These are phyloP conservation scores for Mimachlamys varia DNA, from an alignment of 2,888 invertebrate genomes.

Conservation along the genomic window DNA sequence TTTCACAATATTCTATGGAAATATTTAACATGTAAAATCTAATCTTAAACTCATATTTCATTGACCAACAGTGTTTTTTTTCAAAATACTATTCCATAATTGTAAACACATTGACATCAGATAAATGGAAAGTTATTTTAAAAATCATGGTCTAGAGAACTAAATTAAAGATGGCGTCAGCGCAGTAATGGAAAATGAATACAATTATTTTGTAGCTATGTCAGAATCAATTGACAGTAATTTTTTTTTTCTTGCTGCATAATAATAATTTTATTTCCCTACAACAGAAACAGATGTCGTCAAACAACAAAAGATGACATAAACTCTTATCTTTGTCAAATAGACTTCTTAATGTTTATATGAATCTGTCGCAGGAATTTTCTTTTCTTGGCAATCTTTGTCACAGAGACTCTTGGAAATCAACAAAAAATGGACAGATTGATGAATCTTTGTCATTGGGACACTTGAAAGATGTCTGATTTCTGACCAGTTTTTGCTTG, in stretches of 20 bases:
- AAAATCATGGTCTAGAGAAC: not conserved
- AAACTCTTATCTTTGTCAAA: not conserved
- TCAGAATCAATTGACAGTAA: not conserved
- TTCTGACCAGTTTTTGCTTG: not conserved
- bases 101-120: not conserved
- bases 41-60: not conserved
- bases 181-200: conserved; percentile 16
- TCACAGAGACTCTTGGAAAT: not conserved
- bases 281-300: not conserved
- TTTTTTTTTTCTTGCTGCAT: not conserved
- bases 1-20: not conserved
- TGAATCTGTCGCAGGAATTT: not conserved
- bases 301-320: not conserved
- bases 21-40: not conserved
- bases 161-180: not conserved
- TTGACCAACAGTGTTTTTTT: not conserved
- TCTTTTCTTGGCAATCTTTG: not conserved
- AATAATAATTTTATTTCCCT: not conserved
- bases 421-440: not conserved
- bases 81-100: not conserved
- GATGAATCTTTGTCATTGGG: not conserved
- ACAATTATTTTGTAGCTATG: not conserved
- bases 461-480: not conserved
- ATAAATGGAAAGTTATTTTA: not conserved
- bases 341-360: not conserved